Conservation (phyloP, 1,140 invertebrate species). For the Paracyclopina nana region DNA sequence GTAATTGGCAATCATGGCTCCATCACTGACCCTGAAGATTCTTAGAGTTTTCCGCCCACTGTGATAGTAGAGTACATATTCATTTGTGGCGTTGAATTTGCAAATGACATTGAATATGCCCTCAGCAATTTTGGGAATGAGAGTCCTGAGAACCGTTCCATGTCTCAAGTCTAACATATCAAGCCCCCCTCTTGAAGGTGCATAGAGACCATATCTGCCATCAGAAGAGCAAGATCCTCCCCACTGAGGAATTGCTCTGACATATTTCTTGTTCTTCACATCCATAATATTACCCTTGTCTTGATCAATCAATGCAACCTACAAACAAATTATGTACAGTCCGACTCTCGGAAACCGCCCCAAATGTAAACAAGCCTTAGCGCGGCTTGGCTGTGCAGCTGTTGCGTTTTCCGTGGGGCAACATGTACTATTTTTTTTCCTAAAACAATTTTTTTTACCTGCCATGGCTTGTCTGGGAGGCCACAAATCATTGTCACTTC, state of each 20-base stretch:
- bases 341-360: no score
- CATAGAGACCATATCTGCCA: slow-evolving; percentile 77
- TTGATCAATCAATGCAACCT: slow-evolving; percentile 66
- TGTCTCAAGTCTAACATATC: slow-evolving; percentile 64
- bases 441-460: no score
- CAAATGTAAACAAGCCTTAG: no score
- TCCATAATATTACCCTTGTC: slow-evolving; percentile 58
- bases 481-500: slow-evolving; percentile 26
- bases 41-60: slow-evolving; percentile 68
- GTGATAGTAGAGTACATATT: slow-evolving; percentile 92
- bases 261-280: slow-evolving; percentile 30
- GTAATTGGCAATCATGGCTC: slow-evolving; percentile 75
- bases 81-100: slow-evolving; percentile 77
- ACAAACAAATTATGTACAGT: no score
- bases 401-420: no score
- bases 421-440: no score
- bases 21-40: slow-evolving; percentile 43
- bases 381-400: no score
- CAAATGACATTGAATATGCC: slow-evolving; percentile 89
- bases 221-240: slow-evolving; percentile 49
- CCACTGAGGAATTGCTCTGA: slow-evolving; percentile 31
- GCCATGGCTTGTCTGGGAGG: slow-evolving; percentile 36
- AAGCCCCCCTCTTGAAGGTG: slow-evolving; percentile 71
- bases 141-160: slow-evolving; percentile 26
- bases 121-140: slow-evolving; percentile 52